These are phyloP conservation scores for Acrobasis suavella DNA, from an alignment of 2,888 invertebrate genomes.

Conservation along the genomic window DNA sequence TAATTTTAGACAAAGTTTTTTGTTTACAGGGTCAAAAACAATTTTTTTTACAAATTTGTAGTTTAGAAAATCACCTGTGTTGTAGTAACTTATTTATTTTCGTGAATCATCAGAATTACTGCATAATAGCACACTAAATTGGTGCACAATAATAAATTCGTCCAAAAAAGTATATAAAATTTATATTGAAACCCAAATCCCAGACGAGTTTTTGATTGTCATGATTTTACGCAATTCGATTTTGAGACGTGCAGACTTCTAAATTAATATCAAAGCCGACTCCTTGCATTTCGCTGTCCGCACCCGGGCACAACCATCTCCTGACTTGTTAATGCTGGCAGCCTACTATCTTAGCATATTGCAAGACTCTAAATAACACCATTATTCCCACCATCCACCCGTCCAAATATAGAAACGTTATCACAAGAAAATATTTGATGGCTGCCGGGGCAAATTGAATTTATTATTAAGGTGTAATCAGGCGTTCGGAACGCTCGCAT, in stretches of 20 bases:
- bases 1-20: too few relatives aligned
- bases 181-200: too few relatives aligned
- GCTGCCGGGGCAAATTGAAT: slow-evolving; percentile 71
- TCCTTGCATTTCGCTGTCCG: slow-evolving; percentile 45
- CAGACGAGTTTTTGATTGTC: too few relatives aligned
- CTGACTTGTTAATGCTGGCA: slow-evolving; percentile 79
- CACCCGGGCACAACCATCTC: slow-evolving; percentile 69
- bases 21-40: too few relatives aligned
- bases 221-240: too few relatives aligned
- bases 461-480: slow-evolving; percentile 78
- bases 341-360: slow-evolving; percentile 82
- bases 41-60: too few relatives aligned
- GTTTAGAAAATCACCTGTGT: too few relatives aligned
- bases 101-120: too few relatives aligned
- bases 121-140: too few relatives aligned
- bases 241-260: neutral
- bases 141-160: too few relatives aligned
- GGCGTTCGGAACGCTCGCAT: slow-evolving; percentile 43
- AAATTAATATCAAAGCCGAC: slow-evolving; percentile 26
- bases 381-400: slow-evolving; percentile 70
- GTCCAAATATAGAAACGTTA: slow-evolving; percentile 72
- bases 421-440: slow-evolving; percentile 75
- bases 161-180: too few relatives aligned
- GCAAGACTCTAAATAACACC: slow-evolving; percentile 79
- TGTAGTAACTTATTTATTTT: too few relatives aligned